A percentile compares a stretch with the other conserved stretches of the same genome.
phyloP scores from a whole-genome alignment of 92 coral and sea anemone species.

The Micromussa lordhowensis region DNA sequence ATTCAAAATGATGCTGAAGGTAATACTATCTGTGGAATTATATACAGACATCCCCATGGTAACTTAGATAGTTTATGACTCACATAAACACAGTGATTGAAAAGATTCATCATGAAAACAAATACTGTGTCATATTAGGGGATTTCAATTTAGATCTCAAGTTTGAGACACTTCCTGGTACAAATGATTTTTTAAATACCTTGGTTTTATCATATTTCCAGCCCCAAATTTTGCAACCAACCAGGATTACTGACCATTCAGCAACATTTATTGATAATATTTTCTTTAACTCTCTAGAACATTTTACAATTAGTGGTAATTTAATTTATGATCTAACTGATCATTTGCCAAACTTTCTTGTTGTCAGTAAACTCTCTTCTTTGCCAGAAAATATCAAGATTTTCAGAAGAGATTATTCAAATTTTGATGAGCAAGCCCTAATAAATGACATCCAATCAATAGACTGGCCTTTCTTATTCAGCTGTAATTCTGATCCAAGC shows the following conservation, averaged over 20 bases:
- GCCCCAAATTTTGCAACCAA: slow-evolving; percentile 65
- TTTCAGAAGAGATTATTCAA: slow-evolving; percentile 58
- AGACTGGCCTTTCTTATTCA: too few relatives aligned
- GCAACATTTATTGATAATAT: slow-evolving; percentile 73
- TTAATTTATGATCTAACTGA: slow-evolving; percentile 53
- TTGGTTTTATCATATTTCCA: slow-evolving; percentile 45
- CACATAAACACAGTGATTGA: slow-evolving; percentile 52
- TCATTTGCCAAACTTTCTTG: slow-evolving; percentile 67
- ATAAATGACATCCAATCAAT: too few relatives aligned
- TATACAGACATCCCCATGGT: too few relatives aligned
- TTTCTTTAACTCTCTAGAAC: slow-evolving; percentile 5
- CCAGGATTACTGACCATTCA: too few relatives aligned
- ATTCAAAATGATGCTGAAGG: too few relatives aligned
- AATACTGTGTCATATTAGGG: slow-evolving; percentile 56
- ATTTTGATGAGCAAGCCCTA: too few relatives aligned
- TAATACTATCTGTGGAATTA: too few relatives aligned
- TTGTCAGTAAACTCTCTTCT: slow-evolving; percentile 60
- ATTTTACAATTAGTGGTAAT: slow-evolving; percentile 68
- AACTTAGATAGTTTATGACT: too few relatives aligned
- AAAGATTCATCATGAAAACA: slow-evolving; percentile 23
- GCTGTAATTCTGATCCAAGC: too few relatives aligned
- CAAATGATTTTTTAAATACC: slow-evolving; percentile 66
- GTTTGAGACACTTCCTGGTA: slow-evolving; percentile 43
- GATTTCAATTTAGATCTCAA: slow-evolving; percentile 59
- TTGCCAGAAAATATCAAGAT: slow-evolving; percentile 65